phyloP scores from a whole-genome alignment of 2,113 vertebrate species.

The Notechis scutatus region DNA sequence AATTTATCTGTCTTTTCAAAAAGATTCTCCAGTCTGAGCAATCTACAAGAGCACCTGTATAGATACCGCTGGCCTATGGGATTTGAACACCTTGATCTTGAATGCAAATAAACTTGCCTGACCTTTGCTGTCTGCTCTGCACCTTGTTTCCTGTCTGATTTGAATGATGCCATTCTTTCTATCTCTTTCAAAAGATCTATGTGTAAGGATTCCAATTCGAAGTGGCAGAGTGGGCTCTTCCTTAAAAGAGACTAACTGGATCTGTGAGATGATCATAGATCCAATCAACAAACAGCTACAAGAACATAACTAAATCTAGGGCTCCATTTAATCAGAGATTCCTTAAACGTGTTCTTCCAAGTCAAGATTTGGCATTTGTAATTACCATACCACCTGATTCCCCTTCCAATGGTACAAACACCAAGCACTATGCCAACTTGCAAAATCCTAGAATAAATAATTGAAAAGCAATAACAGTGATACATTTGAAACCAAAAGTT shows the following conservation, averaged over 20 bases:
- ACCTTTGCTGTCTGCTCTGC: background rate
- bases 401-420: background rate
- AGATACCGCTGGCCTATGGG: background rate
- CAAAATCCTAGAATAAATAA: background rate
- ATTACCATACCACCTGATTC: background rate
- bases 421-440: background rate
- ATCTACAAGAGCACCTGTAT: background rate
- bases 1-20: too few species aligned
- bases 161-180: background rate
- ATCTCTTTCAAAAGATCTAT: background rate
- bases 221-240: background rate
- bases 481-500: background rate
- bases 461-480: background rate
- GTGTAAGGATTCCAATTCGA: background rate
- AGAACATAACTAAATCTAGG: background rate
- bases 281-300: background rate
- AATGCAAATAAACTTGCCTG: background rate
- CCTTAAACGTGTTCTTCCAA: background rate
- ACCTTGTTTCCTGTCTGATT: background rate
- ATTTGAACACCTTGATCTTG: background rate
- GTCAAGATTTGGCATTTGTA: background rate
- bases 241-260: background rate
- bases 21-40: background rate
- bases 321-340: background rate
- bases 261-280: background rate